Evolutionary conservation across 2,113 vertebrate species (phyloP), one percentile per base, ranked within the genome.

Genomic region (Eublepharis macularius): DNA sequence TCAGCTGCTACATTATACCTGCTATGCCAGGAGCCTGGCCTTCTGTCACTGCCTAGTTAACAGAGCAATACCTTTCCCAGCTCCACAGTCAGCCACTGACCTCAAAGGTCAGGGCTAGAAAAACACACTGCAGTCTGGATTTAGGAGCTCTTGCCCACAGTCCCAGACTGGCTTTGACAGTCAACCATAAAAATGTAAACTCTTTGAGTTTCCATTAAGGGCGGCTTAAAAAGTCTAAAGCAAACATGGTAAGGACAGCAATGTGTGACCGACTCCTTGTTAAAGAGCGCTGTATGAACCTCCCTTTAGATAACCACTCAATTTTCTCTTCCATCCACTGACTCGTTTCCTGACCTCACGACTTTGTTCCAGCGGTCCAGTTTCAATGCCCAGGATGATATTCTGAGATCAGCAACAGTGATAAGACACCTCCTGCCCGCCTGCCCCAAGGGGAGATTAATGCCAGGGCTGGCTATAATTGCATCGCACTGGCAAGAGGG

Each of bases 341-440:
- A 0, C 4, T 2, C 6, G 2, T 32, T 0, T 1, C 5, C 11
- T 0, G 0, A 34, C 5, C 41, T 51, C 41, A 0, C 0, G 0
- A 47, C 69, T 69, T 4, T 3, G 60, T 43, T 36, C 74, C 51
- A 2, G 0, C 0, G 7, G 29, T 0, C 6, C 9, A 6, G 13
- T 19, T 32, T 69, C 80, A 75, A 29, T 16, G 2, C 21, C 14
- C 36, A 0, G 24, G 0, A 2, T 17, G 0, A n/a, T 0, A 6
- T 7, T n/a, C 0, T 32, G 76, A 51, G 63, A 45, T 13, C 19
- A 32, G 76, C 19, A 4, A 2, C 32, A 6, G 41, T 26, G 16
- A 60, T 36, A 14, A 9, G 34, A 43, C 49, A 19, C 51, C 26
- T 41, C 34, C 68, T 81, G 21, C 1, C 0, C 24, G 32, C 11